Conservation (phyloP, 2,888 invertebrate species). For the Mechanitis mazaeus region DNA sequence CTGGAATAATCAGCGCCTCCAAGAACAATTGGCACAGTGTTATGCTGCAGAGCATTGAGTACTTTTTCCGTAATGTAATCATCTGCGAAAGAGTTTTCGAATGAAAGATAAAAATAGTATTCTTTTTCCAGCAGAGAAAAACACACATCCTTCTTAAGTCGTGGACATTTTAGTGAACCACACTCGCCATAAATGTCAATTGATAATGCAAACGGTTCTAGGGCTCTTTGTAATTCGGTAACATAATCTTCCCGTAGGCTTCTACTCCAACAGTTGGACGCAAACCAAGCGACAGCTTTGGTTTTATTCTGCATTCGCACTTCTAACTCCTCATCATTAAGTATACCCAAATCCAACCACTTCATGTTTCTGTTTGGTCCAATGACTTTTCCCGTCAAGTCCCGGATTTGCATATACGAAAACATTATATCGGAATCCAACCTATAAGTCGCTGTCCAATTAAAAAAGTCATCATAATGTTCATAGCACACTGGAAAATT, state of each 20-base stretch:
- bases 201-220: conserved; percentile 38
- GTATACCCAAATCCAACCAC: conserved; percentile 37
- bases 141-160: conserved; percentile 40
- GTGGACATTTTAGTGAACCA: conserved; percentile 54
- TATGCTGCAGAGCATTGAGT: conserved; percentile 74
- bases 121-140: conserved; percentile 61
- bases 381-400: conserved; percentile 43
- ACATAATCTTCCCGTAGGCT: conserved; percentile 47
- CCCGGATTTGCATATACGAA: conserved; percentile 51
- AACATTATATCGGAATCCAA: conserved; percentile 60
- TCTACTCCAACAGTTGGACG: conserved; percentile 52
- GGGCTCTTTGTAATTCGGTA: conserved; percentile 39
- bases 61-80: conserved; percentile 77
- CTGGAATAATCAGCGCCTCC: conserved; percentile 80
- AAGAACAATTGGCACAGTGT: conserved; percentile 81
- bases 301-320: conserved; percentile 46
- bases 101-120: conserved; percentile 84
- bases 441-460: conserved; percentile 65
- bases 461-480: conserved; percentile 57
- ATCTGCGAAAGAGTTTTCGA: conserved; percentile 83
- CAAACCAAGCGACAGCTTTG: conserved; percentile 67
- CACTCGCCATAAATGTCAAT: conserved; percentile 77
- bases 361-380: conserved; percentile 50
- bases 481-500: conserved; percentile 53
- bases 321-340: conserved; percentile 36